Evolutionary conservation across 35 echinoderm and acorn worm genomes (phyloP), one percentile per base, ranked within the genome.

Genomic region (Lytechinus pictus): DNA sequence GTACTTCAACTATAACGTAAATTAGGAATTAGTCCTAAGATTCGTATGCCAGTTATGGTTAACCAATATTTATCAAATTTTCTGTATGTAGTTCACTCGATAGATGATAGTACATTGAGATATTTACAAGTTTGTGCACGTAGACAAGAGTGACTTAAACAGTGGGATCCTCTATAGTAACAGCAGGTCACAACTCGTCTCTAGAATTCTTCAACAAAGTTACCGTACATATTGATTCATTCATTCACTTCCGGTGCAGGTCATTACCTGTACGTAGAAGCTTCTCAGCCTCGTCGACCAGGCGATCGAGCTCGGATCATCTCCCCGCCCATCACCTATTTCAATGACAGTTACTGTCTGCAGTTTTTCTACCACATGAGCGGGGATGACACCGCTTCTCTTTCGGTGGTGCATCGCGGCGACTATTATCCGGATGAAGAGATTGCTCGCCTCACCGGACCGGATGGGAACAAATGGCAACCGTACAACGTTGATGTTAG

Each of bases 331-430:
- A 88, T 96, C 27, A 55, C 29, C 52, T 28, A 9, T 7, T 94
- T 92, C 28, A 87, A 52, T 29, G 72, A 79, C 13, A 27, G 29
- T 27, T 66, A 91, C 57, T 98, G 97, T 54, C 54, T 97, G n/a
- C 54, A 97, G 92, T 97, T 98, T 54, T 98, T 86, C 79, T 96
- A 97, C 86, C 96, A 98, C 87, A 98, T 98, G 97, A 94, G 94
- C 52, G 97, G 97, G 21, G 52, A 28, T 4, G 86, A 95, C 24
- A 96, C 95, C 27, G 97, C 91, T 52, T 94, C 87, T 27, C 60
- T 98, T 0, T 54, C 57, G 13, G 92, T 98, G 4, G 24, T 91
- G 8, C 19, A 88, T 29, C 28, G 91, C 8, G 91, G 91, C 8
- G 91, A 93, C 52, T 93, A 93, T 21, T 86, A 94, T 16, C 94